Evolutionary conservation across 1,140 invertebrate species (phyloP), one percentile per base, ranked within the genome.

Genomic region (Meteorus sp.): DNA sequence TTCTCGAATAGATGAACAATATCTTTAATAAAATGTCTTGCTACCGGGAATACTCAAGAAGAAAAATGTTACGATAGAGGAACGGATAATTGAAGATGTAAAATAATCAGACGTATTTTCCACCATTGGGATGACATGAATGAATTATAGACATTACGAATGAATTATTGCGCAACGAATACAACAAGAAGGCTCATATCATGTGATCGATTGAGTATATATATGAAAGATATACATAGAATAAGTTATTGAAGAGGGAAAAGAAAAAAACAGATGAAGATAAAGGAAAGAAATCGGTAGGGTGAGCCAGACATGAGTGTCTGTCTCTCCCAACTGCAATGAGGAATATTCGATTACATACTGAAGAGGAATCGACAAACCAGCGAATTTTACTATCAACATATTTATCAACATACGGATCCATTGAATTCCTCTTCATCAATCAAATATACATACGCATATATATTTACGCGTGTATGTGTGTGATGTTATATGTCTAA

Each of bases 91-190:
- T n/a, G 35, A 25, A 39, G 17, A 11, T 39, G 11, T 15, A 15
- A 39, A 15, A 39, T 5, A 5, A 39, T 39, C 17, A 39, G 7
- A 39, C n/a, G 5, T 23, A n/a, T 13, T 29, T 25, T 48, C 22
- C 35, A 15, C 2, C 8, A 15, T 15, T 15, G 17, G 27, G 45
- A 22, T 48, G 23, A 48, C 45, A 48, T 48, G 33, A 22, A 54
- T 54, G 35, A 17, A 54, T 39, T 35, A 39, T 23, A 54, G 37
- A 41, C 35, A 27, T 54, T 43, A 23, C 35, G 11, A 13, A 54
- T 54, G 51, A 54, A 54, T 54, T 39, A 54, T 54, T 54, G 35
- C 39, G 17, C 17, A 54, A 43, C 33, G 7, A 20, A 54, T 39
- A 39, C 8, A 11, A 39, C 3, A 25, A 37, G n/a, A 39, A 54